A percentile compares a stretch with the other conserved stretches of the same genome.
Conservation (phyloP, 92 coral and sea anemone genomes). For the Heliopora coerulea region DNA sequence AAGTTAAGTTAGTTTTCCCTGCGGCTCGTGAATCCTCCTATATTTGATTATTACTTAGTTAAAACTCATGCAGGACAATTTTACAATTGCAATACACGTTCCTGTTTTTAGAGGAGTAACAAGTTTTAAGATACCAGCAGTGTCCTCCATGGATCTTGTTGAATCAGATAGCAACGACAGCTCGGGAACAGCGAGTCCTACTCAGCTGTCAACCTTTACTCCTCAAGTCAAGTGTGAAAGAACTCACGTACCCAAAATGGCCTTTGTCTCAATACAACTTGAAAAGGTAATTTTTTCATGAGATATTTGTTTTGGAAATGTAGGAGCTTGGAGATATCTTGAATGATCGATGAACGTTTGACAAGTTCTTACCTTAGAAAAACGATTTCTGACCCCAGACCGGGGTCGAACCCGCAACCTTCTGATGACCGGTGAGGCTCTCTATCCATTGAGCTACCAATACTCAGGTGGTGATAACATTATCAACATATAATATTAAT, state of each 20-base stretch:
- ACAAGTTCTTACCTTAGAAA: no score
- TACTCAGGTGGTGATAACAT: no score
- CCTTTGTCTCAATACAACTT: constrained; percentile 85
- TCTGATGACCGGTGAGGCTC: no score
- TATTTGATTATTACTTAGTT: not conserved
- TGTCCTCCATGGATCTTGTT: constrained; percentile 72
- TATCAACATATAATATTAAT: no score
- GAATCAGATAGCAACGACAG: constrained; percentile 72
- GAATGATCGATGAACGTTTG: no score
- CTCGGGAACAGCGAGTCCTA: constrained; percentile 72
- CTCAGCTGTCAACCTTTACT: constrained; percentile 74
- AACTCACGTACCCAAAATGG: constrained; percentile 78
- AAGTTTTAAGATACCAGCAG: constrained; percentile 44
- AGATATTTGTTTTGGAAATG: no score
- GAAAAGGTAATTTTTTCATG: constrained; percentile 66
- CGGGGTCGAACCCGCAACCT: no score
- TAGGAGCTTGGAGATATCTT: no score
- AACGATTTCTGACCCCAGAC: no score
- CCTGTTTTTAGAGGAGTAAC: not conserved
- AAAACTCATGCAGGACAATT: not conserved
- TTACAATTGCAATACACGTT: not conserved
- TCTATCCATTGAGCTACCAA: no score
- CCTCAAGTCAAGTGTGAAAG: constrained; percentile 88
- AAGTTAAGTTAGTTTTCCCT: no score
- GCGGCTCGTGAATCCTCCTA: no score